Evolutionary conservation across 2,888 invertebrate species (phyloP).

Genomic region (Allolobophora icterica): DNA sequence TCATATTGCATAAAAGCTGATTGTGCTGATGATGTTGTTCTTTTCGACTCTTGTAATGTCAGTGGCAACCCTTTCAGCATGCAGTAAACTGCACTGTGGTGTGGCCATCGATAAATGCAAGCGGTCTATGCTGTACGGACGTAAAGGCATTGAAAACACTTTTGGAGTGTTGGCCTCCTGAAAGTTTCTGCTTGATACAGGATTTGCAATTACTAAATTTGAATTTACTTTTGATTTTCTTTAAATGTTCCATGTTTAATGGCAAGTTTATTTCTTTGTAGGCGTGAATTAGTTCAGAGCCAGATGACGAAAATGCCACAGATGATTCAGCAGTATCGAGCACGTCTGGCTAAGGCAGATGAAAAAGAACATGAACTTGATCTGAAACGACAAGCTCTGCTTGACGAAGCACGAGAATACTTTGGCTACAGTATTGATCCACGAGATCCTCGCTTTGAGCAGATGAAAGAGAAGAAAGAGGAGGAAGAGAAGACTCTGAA

Average conservation of each 20-base stretch:
- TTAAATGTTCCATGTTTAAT: neutral
- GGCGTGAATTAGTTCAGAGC: conserved; percentile 43
- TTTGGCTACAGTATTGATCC: conserved; percentile 50
- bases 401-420: conserved; percentile 51
- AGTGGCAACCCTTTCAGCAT: too few species aligned
- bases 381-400: conserved; percentile 40
- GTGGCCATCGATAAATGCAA: too few species aligned
- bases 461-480: conserved; percentile 48
- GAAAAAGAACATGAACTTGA: conserved; percentile 39
- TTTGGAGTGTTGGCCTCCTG: too few species aligned
- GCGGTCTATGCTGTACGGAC: too few species aligned
- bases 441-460: conserved; percentile 49
- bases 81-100: too few species aligned
- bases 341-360: conserved; percentile 41
- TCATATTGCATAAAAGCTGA: too few species aligned
- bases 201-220: too few species aligned
- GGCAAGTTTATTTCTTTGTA: conserved; percentile 30
- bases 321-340: conserved; percentile 43
- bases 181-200: too few species aligned
- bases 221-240: too few species aligned
- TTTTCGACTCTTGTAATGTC: too few species aligned
- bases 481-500: conserved; percentile 48
- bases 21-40: too few species aligned
- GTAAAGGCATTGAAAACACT: too few species aligned
- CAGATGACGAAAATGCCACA: conserved; percentile 50